Percentiles rank a stretch among this genome's conserved stretches.
Conservation (phyloP, 2,797 vertebrate genomes). For the Rhinoraja longicauda region DNA sequence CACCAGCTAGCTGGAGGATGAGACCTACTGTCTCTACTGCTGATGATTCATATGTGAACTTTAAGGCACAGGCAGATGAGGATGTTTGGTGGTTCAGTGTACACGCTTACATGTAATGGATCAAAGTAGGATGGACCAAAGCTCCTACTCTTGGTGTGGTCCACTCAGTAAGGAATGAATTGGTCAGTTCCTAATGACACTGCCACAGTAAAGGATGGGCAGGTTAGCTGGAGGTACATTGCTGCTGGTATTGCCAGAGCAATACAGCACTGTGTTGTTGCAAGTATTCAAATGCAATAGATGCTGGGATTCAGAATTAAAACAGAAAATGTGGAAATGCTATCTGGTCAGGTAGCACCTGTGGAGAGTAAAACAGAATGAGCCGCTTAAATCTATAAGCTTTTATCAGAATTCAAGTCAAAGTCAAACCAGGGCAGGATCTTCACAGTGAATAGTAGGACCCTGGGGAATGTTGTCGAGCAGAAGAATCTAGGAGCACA, state of each 20-base stretch:
- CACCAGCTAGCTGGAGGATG: not conserved
- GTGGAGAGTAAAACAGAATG: too few species aligned
- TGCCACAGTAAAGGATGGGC: not conserved
- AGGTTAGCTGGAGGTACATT: not conserved
- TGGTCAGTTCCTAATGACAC: not conserved
- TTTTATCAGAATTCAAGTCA: too few species aligned
- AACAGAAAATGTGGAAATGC: too few species aligned
- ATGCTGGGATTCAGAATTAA: too few species aligned
- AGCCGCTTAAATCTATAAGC: too few species aligned
- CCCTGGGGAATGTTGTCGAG: too few species aligned
- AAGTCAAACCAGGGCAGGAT: too few species aligned
- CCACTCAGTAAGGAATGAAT: not conserved
- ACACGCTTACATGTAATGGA: not conserved
- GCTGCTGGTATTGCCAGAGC: not conserved
- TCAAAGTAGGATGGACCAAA: not conserved
- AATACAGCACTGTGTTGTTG: not conserved
- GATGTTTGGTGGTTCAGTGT: not conserved
- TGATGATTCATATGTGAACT: not conserved
- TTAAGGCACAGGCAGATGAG: not conserved
- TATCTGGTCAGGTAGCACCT: too few species aligned
- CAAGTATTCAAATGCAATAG: too few species aligned
- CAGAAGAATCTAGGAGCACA: not conserved
- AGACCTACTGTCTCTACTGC: not conserved
- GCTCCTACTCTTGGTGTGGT: not conserved
- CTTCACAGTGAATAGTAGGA: too few species aligned